phyloP scores from a whole-genome alignment of 2,797 vertebrate species.

The Crenuchus spilurus region DNA sequence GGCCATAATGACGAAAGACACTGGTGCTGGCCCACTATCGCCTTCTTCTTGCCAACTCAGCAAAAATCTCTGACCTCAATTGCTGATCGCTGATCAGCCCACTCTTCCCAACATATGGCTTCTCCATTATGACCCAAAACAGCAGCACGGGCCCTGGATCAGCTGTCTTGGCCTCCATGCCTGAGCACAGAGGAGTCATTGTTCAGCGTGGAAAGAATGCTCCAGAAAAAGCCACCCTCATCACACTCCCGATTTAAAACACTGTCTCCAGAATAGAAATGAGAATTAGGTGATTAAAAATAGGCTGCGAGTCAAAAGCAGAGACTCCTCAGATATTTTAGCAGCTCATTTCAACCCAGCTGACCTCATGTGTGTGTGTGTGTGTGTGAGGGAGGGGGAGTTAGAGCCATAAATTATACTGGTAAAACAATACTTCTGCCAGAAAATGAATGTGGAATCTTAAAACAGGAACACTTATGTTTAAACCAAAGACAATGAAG shows the following conservation, averaged over 20 bases:
- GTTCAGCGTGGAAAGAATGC: constrained; percentile 68
- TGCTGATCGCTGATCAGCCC: constrained; percentile 13
- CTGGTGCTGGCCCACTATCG: not conserved
- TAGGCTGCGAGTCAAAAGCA: constrained; percentile 63
- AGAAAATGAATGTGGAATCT: constrained; percentile 39
- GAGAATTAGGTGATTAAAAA: constrained; percentile 77
- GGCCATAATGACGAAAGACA: constrained; percentile 1
- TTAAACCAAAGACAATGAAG: constrained; percentile 25
- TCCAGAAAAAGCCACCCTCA: constrained; percentile 67
- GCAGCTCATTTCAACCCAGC: constrained; percentile 21
- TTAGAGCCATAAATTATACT: constrained; percentile 33
- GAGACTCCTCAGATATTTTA: constrained; percentile 54
- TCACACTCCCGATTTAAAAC: constrained; percentile 69
- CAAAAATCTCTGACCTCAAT: not conserved
- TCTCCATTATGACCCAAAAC: constrained; percentile 30
- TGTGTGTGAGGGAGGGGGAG: constrained; percentile 24
- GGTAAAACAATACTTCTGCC: constrained; percentile 1
- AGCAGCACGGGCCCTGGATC: constrained; percentile 10
- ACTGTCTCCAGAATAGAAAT: constrained; percentile 75
- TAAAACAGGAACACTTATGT: constrained; percentile 31
- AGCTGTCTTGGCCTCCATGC: not conserved
- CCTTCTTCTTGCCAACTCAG: constrained; percentile 10
- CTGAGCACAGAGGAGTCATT: constrained; percentile 56
- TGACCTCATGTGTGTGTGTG: constrained; percentile 31
- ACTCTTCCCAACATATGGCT: constrained; percentile 2